A percentile compares a stretch with the other conserved stretches of the same genome.
Conservation (phyloP, 1,140 invertebrate species). For the Thereuonema tuberculata region DNA sequence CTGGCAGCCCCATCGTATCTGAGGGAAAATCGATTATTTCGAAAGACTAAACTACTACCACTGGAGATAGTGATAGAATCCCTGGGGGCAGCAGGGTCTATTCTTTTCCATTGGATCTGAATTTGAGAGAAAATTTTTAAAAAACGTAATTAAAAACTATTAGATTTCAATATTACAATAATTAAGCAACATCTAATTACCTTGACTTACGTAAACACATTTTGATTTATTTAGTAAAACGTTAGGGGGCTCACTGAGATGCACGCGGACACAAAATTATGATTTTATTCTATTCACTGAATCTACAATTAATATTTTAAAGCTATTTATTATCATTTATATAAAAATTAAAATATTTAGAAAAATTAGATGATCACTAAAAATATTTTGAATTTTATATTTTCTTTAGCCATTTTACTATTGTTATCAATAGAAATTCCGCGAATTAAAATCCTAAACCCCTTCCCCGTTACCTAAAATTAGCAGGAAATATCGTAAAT, state of each 20-base stretch:
- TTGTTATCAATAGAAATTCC: too few relatives aligned
- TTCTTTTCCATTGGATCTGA: slow-evolving; percentile 60
- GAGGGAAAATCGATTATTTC: slow-evolving; percentile 73
- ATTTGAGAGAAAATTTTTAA: neutral
- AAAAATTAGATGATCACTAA: too few relatives aligned
- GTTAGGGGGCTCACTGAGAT: neutral
- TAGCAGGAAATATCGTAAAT: neutral
- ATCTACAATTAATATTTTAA: neutral
- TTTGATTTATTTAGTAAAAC: neutral
- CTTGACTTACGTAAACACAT: neutral
- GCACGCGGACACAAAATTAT: neutral
- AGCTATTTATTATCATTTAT: too few relatives aligned
- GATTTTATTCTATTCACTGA: neutral
- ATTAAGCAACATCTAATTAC: neutral
- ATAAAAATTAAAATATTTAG: too few relatives aligned
- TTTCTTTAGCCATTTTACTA: too few relatives aligned
- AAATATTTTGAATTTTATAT: too few relatives aligned
- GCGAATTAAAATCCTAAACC: neutral
- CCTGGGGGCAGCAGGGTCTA: slow-evolving; percentile 40
- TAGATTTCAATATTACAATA: neutral
- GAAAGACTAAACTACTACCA: slow-evolving; percentile 62
- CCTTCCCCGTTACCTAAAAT: neutral
- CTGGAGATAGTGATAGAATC: slow-evolving; percentile 53
- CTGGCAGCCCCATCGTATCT: slow-evolving; percentile 59
- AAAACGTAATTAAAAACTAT: neutral